Evolutionary conservation across 1,140 invertebrate species (phyloP).

Genomic region (Hylaeus volcanicus): DNA sequence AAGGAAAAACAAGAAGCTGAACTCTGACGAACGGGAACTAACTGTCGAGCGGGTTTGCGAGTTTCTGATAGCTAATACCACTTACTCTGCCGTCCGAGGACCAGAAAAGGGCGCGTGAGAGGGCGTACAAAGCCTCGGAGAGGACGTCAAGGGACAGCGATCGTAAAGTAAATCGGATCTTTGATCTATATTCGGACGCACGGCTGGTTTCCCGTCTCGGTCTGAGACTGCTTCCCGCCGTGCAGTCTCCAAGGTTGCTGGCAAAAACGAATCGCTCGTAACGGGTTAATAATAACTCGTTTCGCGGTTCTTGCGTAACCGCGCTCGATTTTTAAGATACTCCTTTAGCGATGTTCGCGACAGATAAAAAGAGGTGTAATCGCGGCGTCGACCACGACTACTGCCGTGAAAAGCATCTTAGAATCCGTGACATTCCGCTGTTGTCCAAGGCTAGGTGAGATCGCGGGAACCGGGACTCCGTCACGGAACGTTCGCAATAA

Average conservation of each 20-base stretch:
- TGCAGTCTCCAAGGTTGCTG: neutral
- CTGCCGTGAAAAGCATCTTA: constrained; percentile 15
- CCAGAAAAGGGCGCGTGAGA: constrained; percentile 27
- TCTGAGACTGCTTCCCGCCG: constrained; percentile 2
- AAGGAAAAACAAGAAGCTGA: neutral
- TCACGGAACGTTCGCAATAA: constrained; percentile 52
- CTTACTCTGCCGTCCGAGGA: constrained; percentile 51
- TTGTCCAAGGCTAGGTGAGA: constrained; percentile 21
- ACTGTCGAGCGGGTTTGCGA: constrained; percentile 40
- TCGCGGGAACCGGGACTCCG: constrained; percentile 40
- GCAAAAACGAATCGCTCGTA: constrained; percentile 39
- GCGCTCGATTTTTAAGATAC: constrained; percentile 22
- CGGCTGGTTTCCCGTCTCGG: neutral
- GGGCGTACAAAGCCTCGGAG: constrained; percentile 17
- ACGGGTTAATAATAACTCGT: constrained; percentile 47
- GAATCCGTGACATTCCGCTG: constrained; percentile 44
- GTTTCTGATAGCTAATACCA: constrained; percentile 70
- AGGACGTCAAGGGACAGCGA: constrained; percentile 52
- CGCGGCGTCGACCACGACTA: constrained; percentile 2
- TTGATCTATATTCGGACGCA: constrained; percentile 76
- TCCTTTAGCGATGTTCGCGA: neutral
- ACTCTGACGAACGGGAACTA: neutral
- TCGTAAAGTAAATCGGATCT: constrained; percentile 77
- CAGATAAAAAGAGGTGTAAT: neutral
- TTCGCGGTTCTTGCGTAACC: constrained; percentile 39